phyloP scores from a whole-genome alignment of 2,797 vertebrate species.

The Sternotherus odoratus region DNA sequence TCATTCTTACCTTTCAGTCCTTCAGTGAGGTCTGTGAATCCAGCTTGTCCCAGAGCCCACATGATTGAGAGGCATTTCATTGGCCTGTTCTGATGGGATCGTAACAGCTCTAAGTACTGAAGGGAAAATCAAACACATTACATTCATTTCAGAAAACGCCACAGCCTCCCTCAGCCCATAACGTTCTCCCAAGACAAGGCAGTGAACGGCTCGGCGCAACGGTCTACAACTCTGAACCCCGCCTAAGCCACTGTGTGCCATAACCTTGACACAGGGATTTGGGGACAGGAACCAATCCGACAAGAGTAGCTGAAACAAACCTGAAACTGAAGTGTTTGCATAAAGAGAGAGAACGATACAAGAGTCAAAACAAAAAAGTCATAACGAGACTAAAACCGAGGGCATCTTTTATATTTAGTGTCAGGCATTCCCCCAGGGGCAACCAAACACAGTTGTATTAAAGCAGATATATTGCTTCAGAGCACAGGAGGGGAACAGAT shows the following conservation, averaged over 20 bases:
- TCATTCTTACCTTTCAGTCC: slow-evolving; percentile 89
- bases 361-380: background rate
- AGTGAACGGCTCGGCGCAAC: background rate
- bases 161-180: background rate
- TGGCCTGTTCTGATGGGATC: slow-evolving; percentile 91
- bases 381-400: too few relatives aligned
- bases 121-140: background rate
- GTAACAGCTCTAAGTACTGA: slow-evolving; percentile 93
- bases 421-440: background rate
- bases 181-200: background rate
- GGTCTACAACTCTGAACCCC: fast-evolving
- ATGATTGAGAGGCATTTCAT: slow-evolving; percentile 93
- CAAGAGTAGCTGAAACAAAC: background rate
- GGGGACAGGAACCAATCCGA: background rate
- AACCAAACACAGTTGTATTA: background rate
- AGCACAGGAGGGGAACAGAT: background rate
- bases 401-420: background rate
- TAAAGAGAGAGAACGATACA: fast-evolving
- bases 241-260: background rate
- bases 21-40: slow-evolving; percentile 90
- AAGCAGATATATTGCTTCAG: background rate
- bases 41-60: slow-evolving; percentile 95
- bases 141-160: background rate
- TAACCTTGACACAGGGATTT: background rate
- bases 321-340: background rate